These are phyloP conservation scores for Miichthys miiuy DNA, from an alignment of 2,797 vertebrate genomes.

Conservation along the genomic window DNA sequence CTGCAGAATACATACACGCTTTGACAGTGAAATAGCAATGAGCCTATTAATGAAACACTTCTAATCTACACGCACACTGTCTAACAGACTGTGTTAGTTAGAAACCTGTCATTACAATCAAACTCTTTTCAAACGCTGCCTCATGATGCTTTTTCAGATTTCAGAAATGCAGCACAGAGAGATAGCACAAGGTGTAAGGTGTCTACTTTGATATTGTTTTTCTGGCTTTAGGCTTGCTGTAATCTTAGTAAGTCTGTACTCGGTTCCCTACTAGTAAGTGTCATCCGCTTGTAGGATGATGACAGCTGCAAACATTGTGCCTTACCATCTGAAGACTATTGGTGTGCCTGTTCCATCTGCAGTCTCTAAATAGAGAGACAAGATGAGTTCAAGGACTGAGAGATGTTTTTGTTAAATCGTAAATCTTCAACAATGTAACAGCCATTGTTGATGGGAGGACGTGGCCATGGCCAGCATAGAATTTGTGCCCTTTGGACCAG, in stretches of 20 bases:
- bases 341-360: neutral
- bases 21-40: neutral
- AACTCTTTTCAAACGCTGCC: neutral
- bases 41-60: neutral
- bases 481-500: neutral
- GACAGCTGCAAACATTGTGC: neutral
- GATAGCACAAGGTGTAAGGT: neutral
- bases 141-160: neutral
- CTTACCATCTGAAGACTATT: neutral
- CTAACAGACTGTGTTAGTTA: no score
- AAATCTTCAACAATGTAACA: neutral
- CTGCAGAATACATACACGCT: neutral
- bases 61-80: neutral
- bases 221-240: neutral
- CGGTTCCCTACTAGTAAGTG: neutral
- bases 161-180: slow-evolving; percentile 5
- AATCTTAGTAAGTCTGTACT: neutral
- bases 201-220: neutral
- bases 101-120: neutral
- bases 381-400: neutral
- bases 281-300: neutral
- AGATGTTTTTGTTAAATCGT: neutral
- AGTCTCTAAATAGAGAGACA: neutral
- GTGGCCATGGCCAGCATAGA: neutral
- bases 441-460: neutral